Base-by-base conservation (phyloP, 1,140 invertebrate genomes). In the Drosophila suzukii region DNA sequence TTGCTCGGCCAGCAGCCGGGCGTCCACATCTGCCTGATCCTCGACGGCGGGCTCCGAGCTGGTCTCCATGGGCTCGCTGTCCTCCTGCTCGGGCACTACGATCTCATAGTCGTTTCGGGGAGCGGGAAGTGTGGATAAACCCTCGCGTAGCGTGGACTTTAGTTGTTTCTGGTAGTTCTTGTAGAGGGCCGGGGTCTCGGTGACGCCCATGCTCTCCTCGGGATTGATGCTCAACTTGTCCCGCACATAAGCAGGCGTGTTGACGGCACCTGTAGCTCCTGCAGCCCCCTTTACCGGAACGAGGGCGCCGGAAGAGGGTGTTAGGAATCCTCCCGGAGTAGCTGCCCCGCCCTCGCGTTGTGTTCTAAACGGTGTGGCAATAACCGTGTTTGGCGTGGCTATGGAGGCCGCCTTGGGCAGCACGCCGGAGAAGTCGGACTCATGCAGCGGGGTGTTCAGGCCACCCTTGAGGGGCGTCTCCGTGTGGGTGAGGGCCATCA, bases 101-200 rank as follows among this genome's bases (percentile, higher is more conserved):
- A 99, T 99, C 93, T 99, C 98, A 93, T 98, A 99, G 93, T 99
- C 98, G 92, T 99, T 99, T 67, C 96, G 96, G 0, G 99, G 99
- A 30, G 94, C 91, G 5, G 99, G 99, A 59, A 99, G 93, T 10
- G 95, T 93, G 36, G 95, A 95, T 12, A 99, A 93, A 2, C 96
- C 96, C 59, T 95, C 94, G 0, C 88, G 78, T 10, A 99, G 93
- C 46, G 97, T 95, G 49, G 96, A 95, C 84, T 95, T 96, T 7
- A 95, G 93, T 81, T 96, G 95, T 91, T 95, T 95, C 46, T 96
- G 95, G 81, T 95, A 93, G 49, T 94, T 94, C 79, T 94, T 93
- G 20, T 93, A 93, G 39, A 94, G 78, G 38, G 94, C 93, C 0
- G 96, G 95, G 6, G 95, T 96, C 71, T 96, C 95, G 0, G 94